Evolutionary conservation across 2,888 invertebrate genomes (phyloP), one percentile per base, ranked within the genome.

Genomic region (Vanessa cardui): DNA sequence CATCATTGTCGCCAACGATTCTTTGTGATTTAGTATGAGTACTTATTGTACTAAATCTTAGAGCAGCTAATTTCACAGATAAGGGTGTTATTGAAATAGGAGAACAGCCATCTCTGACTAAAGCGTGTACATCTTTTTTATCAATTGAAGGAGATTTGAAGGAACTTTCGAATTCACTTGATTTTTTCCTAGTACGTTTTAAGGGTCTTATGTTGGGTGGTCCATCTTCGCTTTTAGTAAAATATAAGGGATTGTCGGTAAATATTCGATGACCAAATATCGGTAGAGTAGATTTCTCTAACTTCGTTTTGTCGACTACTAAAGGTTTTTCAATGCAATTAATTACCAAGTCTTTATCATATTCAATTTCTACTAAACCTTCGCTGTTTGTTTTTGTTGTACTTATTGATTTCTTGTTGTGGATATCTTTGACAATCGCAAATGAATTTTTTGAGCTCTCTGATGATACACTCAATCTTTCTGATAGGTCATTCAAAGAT

Each of bases 81-180:
- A 95, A 85, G 71, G 95, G 95, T 31, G 95, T 94, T 33, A 95
- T 89, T 67, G 92, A 93, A 7, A 91, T 84, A 54, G 92, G 92
- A 45, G 92, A 92, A 76, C 90, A 92, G 0, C 83, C 91, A n/a
- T 91, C 90, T 77, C 90, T 86, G 39, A 92, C 80, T 74, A 92
- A 78, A 33, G 87, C 71, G 74, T 92, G 92, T 21, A 83, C 76
- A 75, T 92, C 89, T 77, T 78, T 88, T 72, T 92, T 88, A 83
- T 93, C 81, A 78, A 92, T 84, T 47, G 90, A 88, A 7, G 92
- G 90, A 2, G 91, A 90, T 76, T 89, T 91, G 64, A 89, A 91
- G 0, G 89, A 90, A 78, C 88, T 92, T 80, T 91, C 89, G 71
- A 91, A 92, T 47, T 92, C 91, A 69, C 83, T 89, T 0, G 91